Conservation (phyloP, 2,797 vertebrate genomes). For the Paguma larvata region DNA sequence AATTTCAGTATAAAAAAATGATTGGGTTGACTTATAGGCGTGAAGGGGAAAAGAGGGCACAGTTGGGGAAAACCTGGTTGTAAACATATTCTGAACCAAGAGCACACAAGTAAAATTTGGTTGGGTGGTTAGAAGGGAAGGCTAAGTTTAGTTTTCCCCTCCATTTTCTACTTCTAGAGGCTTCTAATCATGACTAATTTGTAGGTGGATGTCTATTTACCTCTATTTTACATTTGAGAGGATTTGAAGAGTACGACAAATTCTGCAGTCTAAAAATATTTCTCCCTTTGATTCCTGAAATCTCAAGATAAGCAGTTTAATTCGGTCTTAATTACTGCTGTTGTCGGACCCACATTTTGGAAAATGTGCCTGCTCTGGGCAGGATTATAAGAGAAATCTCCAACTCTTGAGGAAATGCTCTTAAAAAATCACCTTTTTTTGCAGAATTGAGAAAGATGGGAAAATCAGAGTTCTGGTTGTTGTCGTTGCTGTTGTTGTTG, state of each 20-base stretch:
- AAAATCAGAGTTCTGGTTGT: background rate
- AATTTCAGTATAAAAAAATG: background rate
- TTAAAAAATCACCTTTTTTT: background rate
- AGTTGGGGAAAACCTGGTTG: background rate
- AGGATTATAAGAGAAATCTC: constrained; percentile 32
- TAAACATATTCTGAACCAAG: constrained; percentile 12
- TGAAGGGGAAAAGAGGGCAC: background rate
- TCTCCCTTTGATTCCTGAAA: constrained; percentile 15
- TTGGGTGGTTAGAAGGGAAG: background rate
- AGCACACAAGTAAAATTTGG: background rate
- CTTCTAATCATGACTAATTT: background rate
- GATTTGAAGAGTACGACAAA: constrained; percentile 54
- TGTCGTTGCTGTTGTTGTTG: too few relatives aligned
- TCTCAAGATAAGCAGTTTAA: constrained; percentile 43
- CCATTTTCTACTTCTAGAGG: background rate
- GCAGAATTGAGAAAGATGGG: background rate
- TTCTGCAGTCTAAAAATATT: background rate
- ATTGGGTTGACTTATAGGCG: background rate
- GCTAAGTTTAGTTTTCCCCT: background rate
- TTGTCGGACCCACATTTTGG: background rate
- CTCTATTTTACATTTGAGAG: background rate
- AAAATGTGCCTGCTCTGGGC: background rate
- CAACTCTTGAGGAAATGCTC: background rate
- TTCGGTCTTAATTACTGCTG: constrained; percentile 18
- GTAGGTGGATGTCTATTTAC: background rate